These are phyloP conservation scores for Sebastes diaconus DNA, from an alignment of 2,797 vertebrate genomes.

Conservation along the genomic window DNA sequence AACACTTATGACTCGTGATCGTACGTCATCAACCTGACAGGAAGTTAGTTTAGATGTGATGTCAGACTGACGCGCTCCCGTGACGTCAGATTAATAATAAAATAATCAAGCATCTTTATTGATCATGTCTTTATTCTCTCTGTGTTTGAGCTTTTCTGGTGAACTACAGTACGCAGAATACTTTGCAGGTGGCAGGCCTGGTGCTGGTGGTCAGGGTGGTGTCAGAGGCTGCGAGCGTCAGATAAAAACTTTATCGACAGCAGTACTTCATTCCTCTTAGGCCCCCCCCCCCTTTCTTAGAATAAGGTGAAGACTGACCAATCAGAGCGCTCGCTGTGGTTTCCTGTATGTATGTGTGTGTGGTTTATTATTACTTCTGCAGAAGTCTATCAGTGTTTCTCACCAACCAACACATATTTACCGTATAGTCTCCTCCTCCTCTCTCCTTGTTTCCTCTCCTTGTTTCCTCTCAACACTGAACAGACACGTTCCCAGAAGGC, in stretches of 20 bases:
- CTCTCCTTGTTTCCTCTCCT: neutral
- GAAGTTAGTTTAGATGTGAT: too few species aligned
- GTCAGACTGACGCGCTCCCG: too few species aligned
- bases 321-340: constrained; percentile 5
- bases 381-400: constrained; percentile 46
- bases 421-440: neutral
- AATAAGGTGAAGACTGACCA: constrained; percentile 26
- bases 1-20: too few species aligned
- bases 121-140: neutral
- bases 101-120: neutral
- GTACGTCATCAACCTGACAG: too few species aligned
- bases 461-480: neutral
- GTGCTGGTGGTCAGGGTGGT: neutral
- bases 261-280: neutral
- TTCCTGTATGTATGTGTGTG: constrained; percentile 1
- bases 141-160: neutral
- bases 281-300: constrained; percentile 23
- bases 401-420: neutral
- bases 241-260: constrained; percentile 46
- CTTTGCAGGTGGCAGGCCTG: neutral
- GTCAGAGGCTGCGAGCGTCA: neutral
- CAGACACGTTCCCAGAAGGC: neutral
- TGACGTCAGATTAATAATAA: too few species aligned
- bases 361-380: constrained; percentile 25
- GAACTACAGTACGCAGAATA: constrained; percentile 22